Conservation (phyloP, 2,113 vertebrate genomes). For the Thermophis baileyi region DNA sequence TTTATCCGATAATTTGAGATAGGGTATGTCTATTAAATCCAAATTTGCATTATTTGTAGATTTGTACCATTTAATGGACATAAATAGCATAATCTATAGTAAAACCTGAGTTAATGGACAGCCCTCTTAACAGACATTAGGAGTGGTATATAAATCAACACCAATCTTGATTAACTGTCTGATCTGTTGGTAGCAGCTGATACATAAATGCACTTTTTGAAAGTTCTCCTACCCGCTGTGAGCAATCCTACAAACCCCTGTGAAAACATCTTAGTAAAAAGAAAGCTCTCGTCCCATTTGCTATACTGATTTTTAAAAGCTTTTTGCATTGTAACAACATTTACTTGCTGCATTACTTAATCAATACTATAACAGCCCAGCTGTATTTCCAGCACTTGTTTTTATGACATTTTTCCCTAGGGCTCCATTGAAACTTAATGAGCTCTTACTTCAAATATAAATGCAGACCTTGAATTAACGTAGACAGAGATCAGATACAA, state of each 20-base stretch:
- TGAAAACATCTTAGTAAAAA: neutral
- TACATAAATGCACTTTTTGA: neutral
- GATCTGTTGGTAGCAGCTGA: neutral
- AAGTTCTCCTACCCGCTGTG: neutral
- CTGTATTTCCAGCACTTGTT: neutral
- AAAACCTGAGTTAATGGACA: neutral
- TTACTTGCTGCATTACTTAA: neutral
- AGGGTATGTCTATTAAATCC: neutral
- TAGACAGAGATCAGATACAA: neutral
- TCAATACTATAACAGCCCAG: neutral
- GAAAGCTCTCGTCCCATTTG: neutral
- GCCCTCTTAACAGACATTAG: neutral
- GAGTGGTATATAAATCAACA: neutral
- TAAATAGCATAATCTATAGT: neutral
- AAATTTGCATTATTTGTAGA: neutral
- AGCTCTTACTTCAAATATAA: constrained; percentile 15
- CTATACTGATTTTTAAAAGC: neutral
- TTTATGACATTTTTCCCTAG: constrained; percentile 23
- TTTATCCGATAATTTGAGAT: neutral
- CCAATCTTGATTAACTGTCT: neutral
- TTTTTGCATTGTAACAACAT: constrained; percentile 10
- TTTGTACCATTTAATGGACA: neutral
- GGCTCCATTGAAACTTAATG: constrained; percentile 34
- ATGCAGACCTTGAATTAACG: constrained; percentile 25
- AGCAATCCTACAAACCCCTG: neutral